Conservation (phyloP, 2,888 invertebrate species). For the Parthenolecanium corni region DNA sequence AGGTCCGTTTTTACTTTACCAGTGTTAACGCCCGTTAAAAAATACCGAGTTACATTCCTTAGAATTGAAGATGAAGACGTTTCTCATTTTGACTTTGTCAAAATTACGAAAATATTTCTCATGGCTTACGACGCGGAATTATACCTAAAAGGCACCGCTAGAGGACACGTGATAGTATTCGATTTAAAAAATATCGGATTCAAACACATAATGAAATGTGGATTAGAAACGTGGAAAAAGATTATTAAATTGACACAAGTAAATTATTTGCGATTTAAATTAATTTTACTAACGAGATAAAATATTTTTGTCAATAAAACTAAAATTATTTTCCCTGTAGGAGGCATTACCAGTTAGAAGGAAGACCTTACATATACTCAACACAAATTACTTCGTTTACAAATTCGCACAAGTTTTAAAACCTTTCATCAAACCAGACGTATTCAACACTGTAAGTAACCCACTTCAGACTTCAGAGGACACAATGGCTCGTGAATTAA, state of each 20-base stretch:
- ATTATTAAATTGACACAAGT: conserved; percentile 59
- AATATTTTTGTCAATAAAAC: too few relatives aligned
- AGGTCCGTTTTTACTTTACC: conserved; percentile 39
- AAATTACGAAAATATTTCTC: conserved; percentile 49
- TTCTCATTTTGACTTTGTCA: conserved; percentile 51
- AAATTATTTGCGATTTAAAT: background rate
- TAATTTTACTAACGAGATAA: background rate
- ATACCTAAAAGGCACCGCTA: conserved; percentile 48
- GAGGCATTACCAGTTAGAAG: conserved; percentile 55
- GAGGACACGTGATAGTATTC: conserved; percentile 51
- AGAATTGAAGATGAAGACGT: conserved; percentile 50
- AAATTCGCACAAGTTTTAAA: conserved; percentile 55
- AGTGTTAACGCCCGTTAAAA: conserved; percentile 47
- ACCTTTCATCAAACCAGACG: conserved; percentile 52
- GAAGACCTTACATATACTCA: conserved; percentile 53
- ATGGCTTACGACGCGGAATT: conserved; percentile 57
- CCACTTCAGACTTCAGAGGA: too few relatives aligned
- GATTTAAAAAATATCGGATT: conserved; percentile 56
- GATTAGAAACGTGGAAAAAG: conserved; percentile 49
- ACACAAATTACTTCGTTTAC: conserved; percentile 55
- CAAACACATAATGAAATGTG: conserved; percentile 54
- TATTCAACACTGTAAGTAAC: conserved; percentile 48
- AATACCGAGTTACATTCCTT: conserved; percentile 51
- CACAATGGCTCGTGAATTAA: conserved; percentile 37
- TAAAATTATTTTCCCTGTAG: conserved; percentile 38